Evolutionary conservation across 2,888 invertebrate species (phyloP).

Genomic region (Ennomos fuscantarius): DNA sequence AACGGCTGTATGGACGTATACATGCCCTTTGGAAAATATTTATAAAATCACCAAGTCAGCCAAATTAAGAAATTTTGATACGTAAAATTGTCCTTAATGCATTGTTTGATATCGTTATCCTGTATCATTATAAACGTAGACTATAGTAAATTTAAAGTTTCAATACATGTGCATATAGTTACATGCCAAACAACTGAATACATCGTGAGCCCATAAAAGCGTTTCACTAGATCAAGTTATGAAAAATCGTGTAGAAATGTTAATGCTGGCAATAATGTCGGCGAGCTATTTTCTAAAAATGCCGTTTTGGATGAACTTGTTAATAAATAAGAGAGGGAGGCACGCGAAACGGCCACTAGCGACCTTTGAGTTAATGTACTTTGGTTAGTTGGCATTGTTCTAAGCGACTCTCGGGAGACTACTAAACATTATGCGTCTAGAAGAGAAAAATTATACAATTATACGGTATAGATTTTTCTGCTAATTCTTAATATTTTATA

Average conservation of each 20-base stretch:
- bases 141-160: no score
- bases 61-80: not conserved
- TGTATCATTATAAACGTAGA: no score
- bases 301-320: slow-evolving; percentile 40
- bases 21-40: no score
- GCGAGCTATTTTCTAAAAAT: slow-evolving; percentile 37
- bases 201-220: slow-evolving; percentile 27
- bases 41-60: not conserved
- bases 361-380: slow-evolving; percentile 44
- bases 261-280: slow-evolving; percentile 47
- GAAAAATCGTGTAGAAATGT: slow-evolving; percentile 42
- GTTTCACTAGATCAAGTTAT: slow-evolving; percentile 34
- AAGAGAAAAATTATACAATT: no score
- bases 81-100: no score
- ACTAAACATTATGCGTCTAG: slow-evolving; percentile 9
- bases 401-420: slow-evolving; percentile 39
- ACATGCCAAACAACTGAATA: slow-evolving; percentile 26
- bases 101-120: no score
- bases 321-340: slow-evolving; percentile 50
- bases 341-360: slow-evolving; percentile 46
- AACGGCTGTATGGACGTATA: no score
- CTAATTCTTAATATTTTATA: no score
- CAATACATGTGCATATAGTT: not conserved
- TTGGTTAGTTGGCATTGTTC: slow-evolving; percentile 43
- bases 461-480: no score